A percentile compares a stretch with the other conserved stretches of the same genome.
Evolutionary conservation across 2,888 invertebrate species (phyloP).

Genomic region (Cheilosia scutellata): DNA sequence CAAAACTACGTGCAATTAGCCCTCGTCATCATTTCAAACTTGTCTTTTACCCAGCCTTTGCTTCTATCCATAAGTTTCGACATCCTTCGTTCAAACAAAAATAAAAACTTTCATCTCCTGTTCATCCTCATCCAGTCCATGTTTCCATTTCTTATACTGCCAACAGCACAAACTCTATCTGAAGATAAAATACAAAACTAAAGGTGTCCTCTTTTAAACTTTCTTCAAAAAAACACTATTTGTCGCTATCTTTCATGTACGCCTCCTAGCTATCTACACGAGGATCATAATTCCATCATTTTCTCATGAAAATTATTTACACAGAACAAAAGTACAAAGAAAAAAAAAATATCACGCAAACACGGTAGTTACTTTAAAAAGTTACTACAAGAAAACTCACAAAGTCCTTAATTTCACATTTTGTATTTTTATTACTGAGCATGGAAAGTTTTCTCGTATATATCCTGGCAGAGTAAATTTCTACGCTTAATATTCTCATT

Average conservation of each 20-base stretch:
- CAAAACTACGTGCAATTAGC: no score
- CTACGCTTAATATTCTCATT: constrained; percentile 75
- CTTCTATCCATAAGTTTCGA: not conserved
- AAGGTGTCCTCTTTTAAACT: constrained; percentile 32
- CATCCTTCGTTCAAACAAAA: constrained; percentile 7
- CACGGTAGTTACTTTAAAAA: constrained; percentile 61
- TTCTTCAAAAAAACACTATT: constrained; percentile 38
- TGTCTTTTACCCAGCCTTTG: not conserved
- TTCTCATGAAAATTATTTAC: constrained; percentile 36
- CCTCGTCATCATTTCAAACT: no score
- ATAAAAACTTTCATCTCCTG: constrained; percentile 37
- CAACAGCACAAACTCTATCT: constrained; percentile 1
- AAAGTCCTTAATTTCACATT: constrained; percentile 75
- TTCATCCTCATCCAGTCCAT: constrained; percentile 13
- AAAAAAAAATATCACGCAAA: not conserved
- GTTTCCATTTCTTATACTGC: not conserved
- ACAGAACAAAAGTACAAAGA: constrained; percentile 17
- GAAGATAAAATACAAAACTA: not conserved
- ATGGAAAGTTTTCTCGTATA: constrained; percentile 65
- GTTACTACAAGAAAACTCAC: constrained; percentile 64
- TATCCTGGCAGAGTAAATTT: constrained; percentile 71
- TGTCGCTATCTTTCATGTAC: constrained; percentile 35
- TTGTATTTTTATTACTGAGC: constrained; percentile 72
- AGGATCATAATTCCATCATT: constrained; percentile 52
- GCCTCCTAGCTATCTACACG: constrained; percentile 27